Conservation (phyloP, 2,113 vertebrate species). For the Dipodomys spectabilis region DNA sequence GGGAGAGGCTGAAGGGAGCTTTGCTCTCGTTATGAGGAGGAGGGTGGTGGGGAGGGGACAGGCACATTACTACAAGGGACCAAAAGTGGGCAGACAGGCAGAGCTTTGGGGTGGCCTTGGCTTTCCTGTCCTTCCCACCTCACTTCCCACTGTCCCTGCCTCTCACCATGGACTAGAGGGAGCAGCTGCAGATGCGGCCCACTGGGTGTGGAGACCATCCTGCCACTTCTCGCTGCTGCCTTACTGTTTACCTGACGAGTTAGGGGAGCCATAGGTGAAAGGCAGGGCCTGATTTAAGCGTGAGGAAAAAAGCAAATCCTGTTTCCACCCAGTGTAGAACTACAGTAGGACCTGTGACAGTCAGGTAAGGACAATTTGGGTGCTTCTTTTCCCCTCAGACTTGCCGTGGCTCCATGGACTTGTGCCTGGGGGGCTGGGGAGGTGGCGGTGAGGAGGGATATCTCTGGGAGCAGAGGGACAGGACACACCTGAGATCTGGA, state of each 20-base stretch:
- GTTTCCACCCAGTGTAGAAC: slow-evolving; percentile 52
- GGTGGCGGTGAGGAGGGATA: too few relatives aligned
- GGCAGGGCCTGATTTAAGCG: slow-evolving; percentile 67
- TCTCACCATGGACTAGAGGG: neutral
- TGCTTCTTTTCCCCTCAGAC: slow-evolving; percentile 72
- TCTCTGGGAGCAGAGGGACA: neutral
- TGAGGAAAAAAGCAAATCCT: slow-evolving; percentile 47
- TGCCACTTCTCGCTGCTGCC: slow-evolving; percentile 55
- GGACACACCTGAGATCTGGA: neutral
- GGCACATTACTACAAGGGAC: slow-evolving; percentile 10
- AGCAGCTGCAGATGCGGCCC: slow-evolving; percentile 76
- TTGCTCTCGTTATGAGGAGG: slow-evolving; percentile 52
- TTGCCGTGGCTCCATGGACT: slow-evolving; percentile 72
- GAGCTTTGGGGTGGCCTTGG: slow-evolving; percentile 28
- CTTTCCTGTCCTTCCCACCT: slow-evolving; percentile 39
- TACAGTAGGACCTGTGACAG: slow-evolving; percentile 59
- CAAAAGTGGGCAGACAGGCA: slow-evolving; percentile 58
- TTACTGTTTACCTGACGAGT: slow-evolving; percentile 71
- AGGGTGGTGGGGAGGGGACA: slow-evolving; percentile 57
- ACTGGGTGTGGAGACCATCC: slow-evolving; percentile 60
- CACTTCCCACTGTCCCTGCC: neutral
- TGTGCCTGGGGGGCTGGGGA: slow-evolving; percentile 14
- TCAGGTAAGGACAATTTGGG: slow-evolving; percentile 46
- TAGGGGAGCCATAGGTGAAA: neutral
- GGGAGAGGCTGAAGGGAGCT: slow-evolving; percentile 55